Conservation (phyloP, 1,140 invertebrate genomes). For the Mya arenaria region DNA sequence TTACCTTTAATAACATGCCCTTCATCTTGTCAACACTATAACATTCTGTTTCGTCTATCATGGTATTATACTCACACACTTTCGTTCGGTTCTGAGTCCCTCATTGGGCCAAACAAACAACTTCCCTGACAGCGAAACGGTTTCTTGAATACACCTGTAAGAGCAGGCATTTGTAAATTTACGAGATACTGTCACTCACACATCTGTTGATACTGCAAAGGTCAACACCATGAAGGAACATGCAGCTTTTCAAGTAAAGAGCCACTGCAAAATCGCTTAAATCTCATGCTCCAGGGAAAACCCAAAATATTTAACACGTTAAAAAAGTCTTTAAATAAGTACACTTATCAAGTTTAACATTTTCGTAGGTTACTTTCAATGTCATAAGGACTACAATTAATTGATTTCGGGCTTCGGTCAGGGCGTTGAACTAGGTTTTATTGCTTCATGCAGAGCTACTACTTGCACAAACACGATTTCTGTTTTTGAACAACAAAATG, state of each 20-base stretch:
- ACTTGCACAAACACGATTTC: background rate
- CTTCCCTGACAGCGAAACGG: background rate
- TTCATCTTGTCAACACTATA: background rate
- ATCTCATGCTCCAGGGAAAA: background rate
- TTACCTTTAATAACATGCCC: no score
- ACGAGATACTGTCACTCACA: background rate
- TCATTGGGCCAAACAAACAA: background rate
- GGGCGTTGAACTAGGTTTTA: slow-evolving; percentile 5
- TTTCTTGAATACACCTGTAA: slow-evolving; percentile 16
- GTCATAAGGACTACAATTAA: background rate
- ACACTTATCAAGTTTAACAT: background rate
- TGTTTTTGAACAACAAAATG: background rate
- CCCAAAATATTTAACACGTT: background rate
- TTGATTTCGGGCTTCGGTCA: background rate
- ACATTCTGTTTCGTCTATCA: background rate
- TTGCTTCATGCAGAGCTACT: background rate
- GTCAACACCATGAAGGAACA: background rate
- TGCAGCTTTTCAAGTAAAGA: background rate
- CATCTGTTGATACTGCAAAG: slow-evolving; percentile 19
- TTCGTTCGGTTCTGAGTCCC: background rate
- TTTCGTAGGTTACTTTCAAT: background rate
- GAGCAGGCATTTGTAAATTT: background rate
- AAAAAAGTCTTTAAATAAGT: background rate
- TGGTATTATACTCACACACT: background rate
- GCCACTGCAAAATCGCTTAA: no score